phyloP scores from a whole-genome alignment of 2,113 vertebrate genomes.

The Ictalurus furcatus region DNA sequence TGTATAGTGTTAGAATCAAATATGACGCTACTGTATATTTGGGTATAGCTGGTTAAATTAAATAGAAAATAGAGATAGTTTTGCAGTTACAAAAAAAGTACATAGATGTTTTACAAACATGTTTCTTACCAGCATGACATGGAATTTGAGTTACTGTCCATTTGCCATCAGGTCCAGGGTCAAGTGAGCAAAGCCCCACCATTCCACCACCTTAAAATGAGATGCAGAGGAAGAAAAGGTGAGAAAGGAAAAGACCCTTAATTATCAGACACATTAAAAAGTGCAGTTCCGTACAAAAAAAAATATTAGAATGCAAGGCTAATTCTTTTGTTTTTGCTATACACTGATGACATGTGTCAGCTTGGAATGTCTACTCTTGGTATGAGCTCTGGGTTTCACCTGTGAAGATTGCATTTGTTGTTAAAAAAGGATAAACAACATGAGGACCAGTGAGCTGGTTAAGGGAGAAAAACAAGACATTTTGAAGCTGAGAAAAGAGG shows the following conservation, averaged over 20 bases:
- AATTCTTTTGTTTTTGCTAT: too few relatives aligned
- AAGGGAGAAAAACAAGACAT: too few relatives aligned
- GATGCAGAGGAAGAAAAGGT: slow-evolving; percentile 6
- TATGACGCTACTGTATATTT: neutral
- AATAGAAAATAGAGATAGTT: neutral
- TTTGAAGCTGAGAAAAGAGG: too few relatives aligned
- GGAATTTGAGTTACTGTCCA: slow-evolving; percentile 77
- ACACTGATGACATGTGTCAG: too few relatives aligned
- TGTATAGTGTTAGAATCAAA: neutral
- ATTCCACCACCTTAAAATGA: slow-evolving; percentile 75
- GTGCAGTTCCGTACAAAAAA: too few relatives aligned
- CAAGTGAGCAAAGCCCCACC: slow-evolving; percentile 81
- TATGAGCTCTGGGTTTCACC: too few relatives aligned
- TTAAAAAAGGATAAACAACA: too few relatives aligned
- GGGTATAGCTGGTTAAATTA: neutral
- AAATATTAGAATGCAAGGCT: too few relatives aligned
- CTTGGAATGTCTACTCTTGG: too few relatives aligned
- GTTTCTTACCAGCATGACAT: slow-evolving; percentile 85
- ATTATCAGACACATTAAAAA: neutral
- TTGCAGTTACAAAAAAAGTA: neutral
- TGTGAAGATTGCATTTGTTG: too few relatives aligned
- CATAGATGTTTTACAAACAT: neutral
- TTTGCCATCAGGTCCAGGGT: slow-evolving; percentile 73
- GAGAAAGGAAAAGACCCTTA: slow-evolving; percentile 11
- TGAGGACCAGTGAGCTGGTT: too few relatives aligned